phyloP scores from a whole-genome alignment of 2,113 vertebrate genomes.

The Shinisaurus crocodilurus region DNA sequence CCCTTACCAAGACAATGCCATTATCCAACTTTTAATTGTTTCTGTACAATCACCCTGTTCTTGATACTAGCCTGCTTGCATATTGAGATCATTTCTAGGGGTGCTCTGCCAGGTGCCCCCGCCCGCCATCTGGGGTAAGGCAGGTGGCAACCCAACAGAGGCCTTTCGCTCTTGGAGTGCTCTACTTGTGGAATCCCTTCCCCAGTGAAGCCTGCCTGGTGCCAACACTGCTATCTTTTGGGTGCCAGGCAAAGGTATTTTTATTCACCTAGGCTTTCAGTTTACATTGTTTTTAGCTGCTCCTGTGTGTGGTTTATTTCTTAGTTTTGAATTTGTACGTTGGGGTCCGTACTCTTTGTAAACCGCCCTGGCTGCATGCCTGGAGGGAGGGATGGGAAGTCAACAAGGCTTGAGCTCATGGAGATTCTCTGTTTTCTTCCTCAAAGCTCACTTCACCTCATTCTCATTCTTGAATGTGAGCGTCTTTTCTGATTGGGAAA shows the following conservation, averaged over 20 bases:
- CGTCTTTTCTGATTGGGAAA: no score
- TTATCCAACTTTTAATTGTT: neutral
- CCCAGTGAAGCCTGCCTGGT: no score
- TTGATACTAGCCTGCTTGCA: neutral
- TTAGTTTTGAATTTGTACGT: neutral
- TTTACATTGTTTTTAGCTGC: neutral
- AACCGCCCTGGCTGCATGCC: neutral
- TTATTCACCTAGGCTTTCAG: neutral
- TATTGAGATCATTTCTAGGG: no score
- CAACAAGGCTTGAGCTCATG: no score
- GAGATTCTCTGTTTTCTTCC: no score
- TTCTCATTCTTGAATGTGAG: no score
- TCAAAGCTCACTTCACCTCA: no score
- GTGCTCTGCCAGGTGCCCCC: neutral
- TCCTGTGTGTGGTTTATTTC: neutral
- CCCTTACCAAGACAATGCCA: constrained; percentile 8
- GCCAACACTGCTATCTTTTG: no score
- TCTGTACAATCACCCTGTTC: neutral
- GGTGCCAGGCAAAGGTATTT: no score
- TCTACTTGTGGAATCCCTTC: neutral
- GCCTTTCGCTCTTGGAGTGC: no score
- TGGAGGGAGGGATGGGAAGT: neutral
- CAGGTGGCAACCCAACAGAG: neutral
- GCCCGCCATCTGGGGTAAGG: neutral
- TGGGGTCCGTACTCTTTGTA: neutral